Conservation (phyloP, 2,888 invertebrate species). For the Petrophora chlorosata region DNA sequence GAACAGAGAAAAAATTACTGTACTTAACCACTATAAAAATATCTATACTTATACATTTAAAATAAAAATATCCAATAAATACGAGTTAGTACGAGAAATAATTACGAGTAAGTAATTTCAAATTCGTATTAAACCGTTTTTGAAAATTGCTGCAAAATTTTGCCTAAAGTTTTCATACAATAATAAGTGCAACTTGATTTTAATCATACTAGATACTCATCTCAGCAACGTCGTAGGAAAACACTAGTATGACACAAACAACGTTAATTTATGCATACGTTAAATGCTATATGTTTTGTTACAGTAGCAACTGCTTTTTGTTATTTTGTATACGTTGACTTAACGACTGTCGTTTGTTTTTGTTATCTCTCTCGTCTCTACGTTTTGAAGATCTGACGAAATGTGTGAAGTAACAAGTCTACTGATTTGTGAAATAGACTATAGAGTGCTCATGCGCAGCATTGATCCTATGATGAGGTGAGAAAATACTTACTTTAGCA, state of each 20-base stretch:
- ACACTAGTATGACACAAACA: not conserved
- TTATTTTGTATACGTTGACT: slow-evolving; percentile 13
- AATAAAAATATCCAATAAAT: no score
- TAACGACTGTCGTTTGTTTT: slow-evolving; percentile 18
- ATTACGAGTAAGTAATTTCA: no score
- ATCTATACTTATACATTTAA: no score
- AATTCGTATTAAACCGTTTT: no score
- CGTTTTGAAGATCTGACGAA: slow-evolving; percentile 5
- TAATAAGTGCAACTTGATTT: no score
- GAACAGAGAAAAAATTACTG: no score
- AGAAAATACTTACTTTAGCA: not conserved
- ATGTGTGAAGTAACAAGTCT: slow-evolving; percentile 3
- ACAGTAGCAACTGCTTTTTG: slow-evolving; percentile 8
- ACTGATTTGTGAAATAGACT: not conserved
- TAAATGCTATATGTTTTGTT: not conserved
- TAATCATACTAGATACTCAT: not conserved
- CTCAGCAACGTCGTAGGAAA: not conserved
- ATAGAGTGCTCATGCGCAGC: no score
- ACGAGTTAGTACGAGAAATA: no score
- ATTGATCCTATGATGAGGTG: no score
- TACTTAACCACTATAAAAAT: no score
- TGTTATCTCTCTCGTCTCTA: slow-evolving; percentile 7
- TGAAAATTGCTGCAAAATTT: no score
- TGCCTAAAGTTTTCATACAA: no score
- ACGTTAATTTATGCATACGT: slow-evolving; percentile 3